phyloP scores from a whole-genome alignment of 2,888 invertebrate genomes.

The Habrosyne pyritoides region DNA sequence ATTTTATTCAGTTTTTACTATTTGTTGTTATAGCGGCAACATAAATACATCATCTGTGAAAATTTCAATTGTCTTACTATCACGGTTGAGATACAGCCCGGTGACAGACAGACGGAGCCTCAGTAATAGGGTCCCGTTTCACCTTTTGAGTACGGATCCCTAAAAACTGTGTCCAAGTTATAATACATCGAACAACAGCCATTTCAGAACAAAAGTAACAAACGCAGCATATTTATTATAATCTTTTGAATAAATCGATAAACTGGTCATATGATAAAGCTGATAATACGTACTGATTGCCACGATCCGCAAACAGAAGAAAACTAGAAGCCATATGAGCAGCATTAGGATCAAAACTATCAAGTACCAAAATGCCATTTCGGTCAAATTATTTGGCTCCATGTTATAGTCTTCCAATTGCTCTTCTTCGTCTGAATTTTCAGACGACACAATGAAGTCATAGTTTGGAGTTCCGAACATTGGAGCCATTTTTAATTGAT shows the following conservation, averaged over 20 bases:
- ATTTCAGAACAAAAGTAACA: too few relatives aligned
- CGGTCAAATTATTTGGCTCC: constrained; percentile 36
- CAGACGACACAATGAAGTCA: constrained; percentile 36
- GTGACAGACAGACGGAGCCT: too few relatives aligned
- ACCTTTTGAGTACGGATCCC: too few relatives aligned
- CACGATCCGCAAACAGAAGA: constrained; percentile 64
- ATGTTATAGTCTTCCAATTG: constrained; percentile 26
- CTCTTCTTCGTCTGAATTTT: constrained; percentile 27
- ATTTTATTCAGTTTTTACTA: too few relatives aligned
- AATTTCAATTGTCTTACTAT: too few relatives aligned
- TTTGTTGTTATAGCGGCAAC: too few relatives aligned
- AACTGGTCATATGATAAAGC: constrained; percentile 16
- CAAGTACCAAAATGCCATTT: constrained; percentile 72
- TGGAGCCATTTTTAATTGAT: constrained; percentile 58
- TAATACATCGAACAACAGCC: too few relatives aligned
- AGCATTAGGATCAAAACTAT: constrained; percentile 60
- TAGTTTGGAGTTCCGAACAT: constrained; percentile 53
- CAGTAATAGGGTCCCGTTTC: too few relatives aligned
- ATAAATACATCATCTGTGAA: too few relatives aligned
- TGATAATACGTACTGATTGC: constrained; percentile 52
- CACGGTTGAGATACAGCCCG: too few relatives aligned
- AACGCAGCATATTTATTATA: neutral
- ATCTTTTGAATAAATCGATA: neutral
- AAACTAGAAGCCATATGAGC: constrained; percentile 63
- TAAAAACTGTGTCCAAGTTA: too few relatives aligned